These are phyloP conservation scores for Megalopta genalis DNA, from an alignment of 1,140 invertebrate genomes.

Conservation along the genomic window DNA sequence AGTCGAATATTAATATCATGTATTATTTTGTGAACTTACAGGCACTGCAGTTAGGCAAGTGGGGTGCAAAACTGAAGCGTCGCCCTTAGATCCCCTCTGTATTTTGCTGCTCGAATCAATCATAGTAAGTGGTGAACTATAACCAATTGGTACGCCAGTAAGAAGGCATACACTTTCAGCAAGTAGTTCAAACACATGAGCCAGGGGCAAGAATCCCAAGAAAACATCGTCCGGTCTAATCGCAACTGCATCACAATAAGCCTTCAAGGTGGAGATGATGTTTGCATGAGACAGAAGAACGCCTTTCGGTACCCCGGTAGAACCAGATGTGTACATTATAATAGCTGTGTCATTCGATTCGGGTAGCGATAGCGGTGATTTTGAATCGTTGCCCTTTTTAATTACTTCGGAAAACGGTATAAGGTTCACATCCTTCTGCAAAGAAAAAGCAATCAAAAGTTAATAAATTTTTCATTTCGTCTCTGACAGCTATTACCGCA, in stretches of 20 bases:
- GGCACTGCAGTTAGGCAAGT: constrained; percentile 98
- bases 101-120: constrained; percentile 98
- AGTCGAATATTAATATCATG: not conserved
- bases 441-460: constrained; percentile 5
- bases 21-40: constrained; percentile 80
- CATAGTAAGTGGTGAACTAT: constrained; percentile 96
- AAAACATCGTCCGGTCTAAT: constrained; percentile 90
- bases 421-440: constrained; percentile 69
- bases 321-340: constrained; percentile 98
- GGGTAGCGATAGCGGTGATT: constrained; percentile 81
- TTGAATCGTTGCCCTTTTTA: constrained; percentile 66
- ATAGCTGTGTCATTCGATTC: constrained; percentile 90
- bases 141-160: constrained; percentile 96
- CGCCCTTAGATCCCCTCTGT: constrained; percentile 93
- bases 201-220: constrained; percentile 97
- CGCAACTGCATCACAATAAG: constrained; percentile 90
- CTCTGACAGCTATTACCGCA: not conserved
- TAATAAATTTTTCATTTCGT: not conserved
- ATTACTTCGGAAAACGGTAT: constrained; percentile 70
- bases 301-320: constrained; percentile 94
- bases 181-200: constrained; percentile 97
- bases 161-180: constrained; percentile 87
- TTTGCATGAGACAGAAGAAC: constrained; percentile 94
- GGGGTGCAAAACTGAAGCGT: constrained; percentile 93
- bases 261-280: constrained; percentile 92